Evolutionary conservation across 2,113 vertebrate genomes (phyloP), one percentile per base, ranked within the genome.

Genomic region (Heterocephalus glaber): DNA sequence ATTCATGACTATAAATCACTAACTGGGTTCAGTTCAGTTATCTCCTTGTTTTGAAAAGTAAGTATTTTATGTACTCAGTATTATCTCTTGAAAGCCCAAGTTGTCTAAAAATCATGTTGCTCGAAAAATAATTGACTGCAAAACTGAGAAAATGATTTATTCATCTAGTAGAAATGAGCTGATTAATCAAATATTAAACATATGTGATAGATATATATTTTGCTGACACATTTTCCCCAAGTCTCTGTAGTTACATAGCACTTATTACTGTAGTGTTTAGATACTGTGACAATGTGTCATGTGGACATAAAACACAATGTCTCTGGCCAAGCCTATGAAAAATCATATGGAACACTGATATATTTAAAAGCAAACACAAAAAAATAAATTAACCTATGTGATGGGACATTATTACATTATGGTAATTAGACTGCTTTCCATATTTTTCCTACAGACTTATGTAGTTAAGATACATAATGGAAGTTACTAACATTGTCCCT

Each of bases 181-280:
- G 65, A 13, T 94, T 94, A 94, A 85, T 77, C 2, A 33, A 85
- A 88, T 76, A 28, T 65, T 92, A 84, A 80, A 83, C 68, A 49
- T 82, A 88, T 10, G 81, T 44, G 80, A 0, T 88, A 86, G 58
- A 80, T 90, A 83, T 61, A 13, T 93, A 61, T 93, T 54, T 83
- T 76, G 61, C 12, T 70, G 54, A 65, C n/a, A 86, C 84, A n/a
- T 54, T 83, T 65, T 14, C n/a, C 9, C 87, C 54, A 86, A 56
- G 22, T 74, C 26, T 86, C 41, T 66, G 6, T 89, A 91, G 91
- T 91, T 95, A 84, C 66, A 80, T 80, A 56, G 4, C 66, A 95
- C 44, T 76, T 96, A 97, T 88, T 90, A 93, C 66, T 86, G 77
- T 89, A 89, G 81, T 86, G 72, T 96, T 72, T 96, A 89, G 74